phyloP scores from a whole-genome alignment of 2,113 vertebrate genomes.

The Eptesicus fuscus region DNA sequence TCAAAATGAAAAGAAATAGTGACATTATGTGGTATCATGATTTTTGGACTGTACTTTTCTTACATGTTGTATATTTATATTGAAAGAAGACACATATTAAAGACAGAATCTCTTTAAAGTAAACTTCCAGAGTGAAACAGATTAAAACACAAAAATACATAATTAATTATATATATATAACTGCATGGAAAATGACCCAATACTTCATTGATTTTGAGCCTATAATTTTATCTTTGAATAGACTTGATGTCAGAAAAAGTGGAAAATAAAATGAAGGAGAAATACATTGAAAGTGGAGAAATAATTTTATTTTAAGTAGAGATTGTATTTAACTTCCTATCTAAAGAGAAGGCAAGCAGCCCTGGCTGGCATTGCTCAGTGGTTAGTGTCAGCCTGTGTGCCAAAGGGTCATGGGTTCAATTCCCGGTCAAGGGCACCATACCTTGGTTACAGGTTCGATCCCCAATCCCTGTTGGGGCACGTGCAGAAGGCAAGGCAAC shows the following conservation, averaged over 20 bases:
- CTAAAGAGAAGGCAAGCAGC: background rate
- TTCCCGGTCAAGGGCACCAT: no score
- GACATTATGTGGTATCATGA: background rate
- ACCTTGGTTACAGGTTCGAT: no score
- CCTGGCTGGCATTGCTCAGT: no score
- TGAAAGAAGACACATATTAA: background rate
- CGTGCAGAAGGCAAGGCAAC: no score
- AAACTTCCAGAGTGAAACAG: conserved; percentile 37
- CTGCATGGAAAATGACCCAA: background rate
- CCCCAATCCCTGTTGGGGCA: no score
- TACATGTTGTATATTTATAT: background rate
- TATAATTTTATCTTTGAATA: conserved; percentile 64
- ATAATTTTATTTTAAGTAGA: conserved; percentile 53
- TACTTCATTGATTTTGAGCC: conserved; percentile 50
- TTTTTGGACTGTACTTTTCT: background rate
- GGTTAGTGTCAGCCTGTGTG: no score
- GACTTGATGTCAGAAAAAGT: conserved; percentile 54
- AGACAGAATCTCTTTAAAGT: background rate
- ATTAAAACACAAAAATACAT: conserved; percentile 36
- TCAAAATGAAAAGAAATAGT: background rate
- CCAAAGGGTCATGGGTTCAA: no score
- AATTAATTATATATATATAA: background rate
- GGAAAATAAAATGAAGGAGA: conserved; percentile 42
- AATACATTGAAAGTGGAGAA: conserved; percentile 31
- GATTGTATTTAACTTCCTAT: background rate